Percentiles rank a stretch among this genome's conserved stretches.
Evolutionary conservation across 2,797 vertebrate species (phyloP).

Genomic region (Peromyscus aztecus): DNA sequence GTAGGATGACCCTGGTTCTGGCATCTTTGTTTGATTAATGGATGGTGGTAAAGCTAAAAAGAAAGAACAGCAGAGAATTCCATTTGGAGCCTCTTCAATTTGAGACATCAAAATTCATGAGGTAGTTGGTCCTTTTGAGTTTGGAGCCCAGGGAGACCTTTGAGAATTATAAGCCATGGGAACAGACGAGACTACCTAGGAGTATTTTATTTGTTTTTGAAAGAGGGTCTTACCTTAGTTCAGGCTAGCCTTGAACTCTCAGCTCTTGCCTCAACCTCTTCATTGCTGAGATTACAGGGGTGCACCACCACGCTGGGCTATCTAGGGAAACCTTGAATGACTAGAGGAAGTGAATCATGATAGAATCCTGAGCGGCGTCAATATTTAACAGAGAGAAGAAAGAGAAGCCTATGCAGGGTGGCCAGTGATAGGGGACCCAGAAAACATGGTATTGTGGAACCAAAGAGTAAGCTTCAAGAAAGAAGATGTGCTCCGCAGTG

Average conservation of each 20-base stretch:
- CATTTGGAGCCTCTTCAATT: not conserved
- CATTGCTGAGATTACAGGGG: not conserved
- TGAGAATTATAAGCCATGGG: not conserved
- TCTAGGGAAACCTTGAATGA: not conserved
- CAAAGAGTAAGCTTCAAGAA: slow-evolving; percentile 2
- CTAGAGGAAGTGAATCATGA: not conserved
- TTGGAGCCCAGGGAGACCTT: not conserved
- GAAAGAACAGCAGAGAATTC: slow-evolving; percentile 1
- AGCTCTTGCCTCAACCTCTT: not conserved
- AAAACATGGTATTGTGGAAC: not conserved
- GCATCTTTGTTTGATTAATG: slow-evolving; percentile 50
- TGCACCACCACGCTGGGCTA: not conserved
- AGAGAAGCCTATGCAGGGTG: not conserved
- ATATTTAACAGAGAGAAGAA: not conserved
- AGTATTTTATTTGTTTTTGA: not conserved
- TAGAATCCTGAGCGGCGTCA: not conserved
- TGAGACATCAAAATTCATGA: not conserved
- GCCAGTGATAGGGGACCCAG: not conserved
- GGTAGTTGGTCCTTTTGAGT: not conserved
- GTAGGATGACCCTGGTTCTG: not conserved
- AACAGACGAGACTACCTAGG: not conserved
- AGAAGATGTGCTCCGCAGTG: not conserved
- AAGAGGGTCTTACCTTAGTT: not conserved
- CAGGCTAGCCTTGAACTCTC: not conserved
- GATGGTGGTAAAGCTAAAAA: not conserved